These are phyloP conservation scores for Pantherophis guttatus DNA, from an alignment of 2,113 vertebrate species.

Conservation along the genomic window DNA sequence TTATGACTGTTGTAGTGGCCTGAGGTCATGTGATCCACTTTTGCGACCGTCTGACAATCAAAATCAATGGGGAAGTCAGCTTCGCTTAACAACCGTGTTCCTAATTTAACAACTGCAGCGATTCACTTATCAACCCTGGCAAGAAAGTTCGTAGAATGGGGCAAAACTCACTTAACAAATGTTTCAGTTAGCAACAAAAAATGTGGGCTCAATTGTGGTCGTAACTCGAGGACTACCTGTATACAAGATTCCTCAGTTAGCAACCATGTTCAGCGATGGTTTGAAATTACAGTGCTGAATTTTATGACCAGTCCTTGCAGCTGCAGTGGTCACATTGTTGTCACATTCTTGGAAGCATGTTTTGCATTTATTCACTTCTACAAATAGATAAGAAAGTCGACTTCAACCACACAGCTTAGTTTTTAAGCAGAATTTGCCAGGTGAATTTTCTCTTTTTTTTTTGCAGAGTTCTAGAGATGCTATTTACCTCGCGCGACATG, in stretches of 20 bases:
- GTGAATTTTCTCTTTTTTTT: neutral
- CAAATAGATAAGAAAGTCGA: neutral
- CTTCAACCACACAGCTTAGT: neutral
- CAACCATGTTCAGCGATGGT: neutral
- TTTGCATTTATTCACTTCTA: neutral
- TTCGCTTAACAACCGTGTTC: neutral
- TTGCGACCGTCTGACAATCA: neutral
- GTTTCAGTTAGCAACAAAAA: neutral
- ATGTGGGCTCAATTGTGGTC: neutral
- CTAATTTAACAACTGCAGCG: neutral
- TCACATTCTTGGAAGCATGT: accelerated
- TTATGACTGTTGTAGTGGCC: neutral
- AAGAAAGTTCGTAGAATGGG: neutral
- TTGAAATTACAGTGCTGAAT: neutral
- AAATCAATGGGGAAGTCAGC: neutral
- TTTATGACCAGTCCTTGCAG: neutral
- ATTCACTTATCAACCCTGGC: neutral
- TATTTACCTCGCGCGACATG: conserved; percentile 85
- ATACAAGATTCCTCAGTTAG: neutral
- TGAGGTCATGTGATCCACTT: neutral
- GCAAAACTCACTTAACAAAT: neutral
- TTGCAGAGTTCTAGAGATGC: conserved; percentile 84
- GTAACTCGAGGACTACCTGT: neutral
- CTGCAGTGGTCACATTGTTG: neutral
- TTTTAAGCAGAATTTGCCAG: neutral